Percentiles rank a stretch among this genome's conserved stretches.
phyloP scores from a whole-genome alignment of 2,888 invertebrate genomes.

The Orgyia antiqua region DNA sequence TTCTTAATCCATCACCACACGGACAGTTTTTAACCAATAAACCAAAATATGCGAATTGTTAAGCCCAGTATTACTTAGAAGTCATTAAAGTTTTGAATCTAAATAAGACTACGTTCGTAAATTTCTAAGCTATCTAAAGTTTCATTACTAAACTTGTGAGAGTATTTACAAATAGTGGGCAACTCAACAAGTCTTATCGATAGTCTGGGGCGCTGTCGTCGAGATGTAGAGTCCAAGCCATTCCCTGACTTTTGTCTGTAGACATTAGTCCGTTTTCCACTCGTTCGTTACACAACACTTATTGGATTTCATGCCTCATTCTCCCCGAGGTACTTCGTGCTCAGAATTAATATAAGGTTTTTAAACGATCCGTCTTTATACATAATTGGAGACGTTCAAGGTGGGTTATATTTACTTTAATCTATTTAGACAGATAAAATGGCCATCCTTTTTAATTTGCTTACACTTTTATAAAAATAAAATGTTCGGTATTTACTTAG shows the following conservation, averaged over 20 bases:
- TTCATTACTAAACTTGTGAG: constrained; percentile 18
- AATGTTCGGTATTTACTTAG: no score
- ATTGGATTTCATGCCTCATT: constrained; percentile 55
- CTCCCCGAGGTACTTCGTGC: constrained; percentile 34
- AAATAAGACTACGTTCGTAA: no score
- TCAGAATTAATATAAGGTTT: constrained; percentile 41
- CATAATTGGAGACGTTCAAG: no score
- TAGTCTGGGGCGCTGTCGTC: constrained; percentile 11
- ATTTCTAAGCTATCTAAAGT: constrained; percentile 4
- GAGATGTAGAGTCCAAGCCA: constrained; percentile 11
- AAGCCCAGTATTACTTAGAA: no score
- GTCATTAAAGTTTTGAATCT: no score
- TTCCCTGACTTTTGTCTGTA: constrained; percentile 2
- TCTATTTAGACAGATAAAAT: no score
- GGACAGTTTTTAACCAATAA: constrained; percentile 1
- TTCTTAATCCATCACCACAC: no score
- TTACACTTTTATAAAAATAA: no score
- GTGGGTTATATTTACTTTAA: no score
- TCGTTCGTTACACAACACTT: constrained; percentile 45
- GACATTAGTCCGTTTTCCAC: constrained; percentile 14
- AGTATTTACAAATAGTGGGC: constrained; percentile 12
- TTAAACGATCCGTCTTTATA: constrained; percentile 23
- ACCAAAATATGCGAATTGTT: neutral
- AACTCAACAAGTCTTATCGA: constrained; percentile 36
- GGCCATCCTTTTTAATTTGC: no score